Evolutionary conservation across 2,888 invertebrate species (phyloP).

Genomic region (Tiliacea aurago): DNA sequence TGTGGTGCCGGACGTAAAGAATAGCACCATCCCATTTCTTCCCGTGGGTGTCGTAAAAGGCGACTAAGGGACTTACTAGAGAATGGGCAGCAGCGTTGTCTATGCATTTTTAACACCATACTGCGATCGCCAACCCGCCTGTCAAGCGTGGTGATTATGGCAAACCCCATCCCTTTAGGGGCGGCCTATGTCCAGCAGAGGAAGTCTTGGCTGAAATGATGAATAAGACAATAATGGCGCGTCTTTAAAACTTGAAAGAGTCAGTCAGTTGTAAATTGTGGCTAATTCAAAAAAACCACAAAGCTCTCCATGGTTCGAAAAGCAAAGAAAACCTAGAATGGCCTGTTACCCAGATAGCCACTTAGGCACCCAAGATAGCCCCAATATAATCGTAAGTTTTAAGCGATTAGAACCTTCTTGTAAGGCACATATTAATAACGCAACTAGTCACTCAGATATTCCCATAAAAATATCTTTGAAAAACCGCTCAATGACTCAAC

Average conservation of each 20-base stretch:
- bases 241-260: background rate
- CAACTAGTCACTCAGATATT: background rate
- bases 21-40: too few species aligned
- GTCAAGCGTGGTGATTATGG: too few species aligned
- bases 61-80: too few species aligned
- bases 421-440: background rate
- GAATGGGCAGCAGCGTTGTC: too few species aligned
- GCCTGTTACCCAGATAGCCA: background rate
- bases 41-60: too few species aligned
- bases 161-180: too few species aligned
- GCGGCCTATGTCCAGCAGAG: too few species aligned
- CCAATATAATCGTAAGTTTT: background rate
- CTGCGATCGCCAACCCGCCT: too few species aligned
- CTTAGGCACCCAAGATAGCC: background rate
- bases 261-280: background rate
- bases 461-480: background rate
- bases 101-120: too few species aligned
- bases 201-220: too few species aligned
- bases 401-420: background rate
- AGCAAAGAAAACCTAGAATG: background rate
- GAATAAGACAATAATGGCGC: too few species aligned
- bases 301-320: background rate
- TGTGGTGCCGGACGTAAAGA: too few species aligned
- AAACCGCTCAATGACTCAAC: conserved; percentile 8
- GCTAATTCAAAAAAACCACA: background rate